Conservation (phyloP, 2,113 vertebrate species). For the Carassius auratus region DNA sequence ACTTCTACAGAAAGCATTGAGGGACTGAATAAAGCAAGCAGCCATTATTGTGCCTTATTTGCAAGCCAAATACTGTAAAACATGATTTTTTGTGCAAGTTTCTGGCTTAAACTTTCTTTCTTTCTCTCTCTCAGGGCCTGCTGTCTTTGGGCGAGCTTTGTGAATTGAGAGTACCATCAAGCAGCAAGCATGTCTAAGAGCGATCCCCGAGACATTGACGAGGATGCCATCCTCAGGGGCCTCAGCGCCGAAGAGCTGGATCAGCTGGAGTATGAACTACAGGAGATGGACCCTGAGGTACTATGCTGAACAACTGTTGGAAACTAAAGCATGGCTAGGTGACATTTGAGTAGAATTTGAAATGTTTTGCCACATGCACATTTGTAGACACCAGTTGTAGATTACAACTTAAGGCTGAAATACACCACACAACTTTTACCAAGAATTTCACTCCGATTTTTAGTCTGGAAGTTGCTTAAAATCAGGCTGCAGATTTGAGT, state of each 20-base stretch:
- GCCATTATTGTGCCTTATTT: conserved; percentile 15
- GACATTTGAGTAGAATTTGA: not conserved
- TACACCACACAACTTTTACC: no score
- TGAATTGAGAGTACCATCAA: conserved; percentile 58
- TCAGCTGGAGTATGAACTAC: conserved; percentile 86
- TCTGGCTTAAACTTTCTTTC: not conserved
- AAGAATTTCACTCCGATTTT: no score
- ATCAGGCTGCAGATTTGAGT: no score
- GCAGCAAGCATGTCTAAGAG: conserved; percentile 73
- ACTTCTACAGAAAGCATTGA: not conserved
- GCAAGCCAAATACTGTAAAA: conserved; percentile 25
- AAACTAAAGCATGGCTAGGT: not conserved
- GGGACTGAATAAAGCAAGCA: not conserved
- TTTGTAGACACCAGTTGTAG: not conserved
- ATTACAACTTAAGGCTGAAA: no score
- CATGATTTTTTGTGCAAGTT: not conserved
- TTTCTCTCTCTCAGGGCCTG: conserved; percentile 11
- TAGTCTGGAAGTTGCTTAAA: no score
- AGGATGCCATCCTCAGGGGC: conserved; percentile 90
- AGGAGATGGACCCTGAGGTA: conserved; percentile 97
- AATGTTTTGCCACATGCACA: not conserved
- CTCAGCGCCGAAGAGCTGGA: conserved; percentile 87
- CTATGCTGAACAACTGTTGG: not conserved
- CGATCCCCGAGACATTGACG: conserved; percentile 93
- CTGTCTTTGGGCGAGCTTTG: conserved; percentile 58